These are phyloP conservation scores for Erpetoichthys calabaricus DNA, from an alignment of 2,797 vertebrate genomes.

Conservation along the genomic window DNA sequence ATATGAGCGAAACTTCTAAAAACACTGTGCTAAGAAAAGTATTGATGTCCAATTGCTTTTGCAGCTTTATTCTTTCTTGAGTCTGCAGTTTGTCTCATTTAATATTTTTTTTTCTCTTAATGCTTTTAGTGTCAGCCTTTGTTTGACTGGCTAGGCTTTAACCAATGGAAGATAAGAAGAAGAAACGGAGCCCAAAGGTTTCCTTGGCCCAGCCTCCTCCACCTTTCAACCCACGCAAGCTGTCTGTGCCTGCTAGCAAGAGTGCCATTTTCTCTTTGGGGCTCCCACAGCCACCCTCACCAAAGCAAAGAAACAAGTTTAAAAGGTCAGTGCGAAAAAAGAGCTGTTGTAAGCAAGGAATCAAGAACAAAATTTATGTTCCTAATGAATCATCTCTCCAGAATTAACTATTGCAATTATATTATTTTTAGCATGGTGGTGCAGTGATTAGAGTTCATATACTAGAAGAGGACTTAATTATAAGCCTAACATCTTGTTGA, in stretches of 20 bases:
- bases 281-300: constrained; percentile 77
- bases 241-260: constrained; percentile 71
- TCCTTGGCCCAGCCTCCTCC: constrained; percentile 66
- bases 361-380: no score
- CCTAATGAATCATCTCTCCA: no score
- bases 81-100: no score
- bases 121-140: neutral
- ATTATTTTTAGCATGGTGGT: no score
- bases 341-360: neutral
- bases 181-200: constrained; percentile 77
- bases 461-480: no score
- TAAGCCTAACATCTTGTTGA: no score
- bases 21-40: no score
- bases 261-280: constrained; percentile 76
- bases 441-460: no score
- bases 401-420: no score
- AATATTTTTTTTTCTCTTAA: neutral
- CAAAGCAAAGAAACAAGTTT: constrained; percentile 72
- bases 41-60: no score
- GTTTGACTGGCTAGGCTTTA: neutral
- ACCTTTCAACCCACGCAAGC: constrained; percentile 60
- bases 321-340: constrained; percentile 57
- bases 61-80: no score
- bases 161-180: constrained; percentile 82
- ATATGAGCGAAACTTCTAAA: no score